Percentiles rank a stretch among this genome's conserved stretches.
Evolutionary conservation across 2,797 vertebrate species (phyloP).

Genomic region (Amblyopsis hoosieri): DNA sequence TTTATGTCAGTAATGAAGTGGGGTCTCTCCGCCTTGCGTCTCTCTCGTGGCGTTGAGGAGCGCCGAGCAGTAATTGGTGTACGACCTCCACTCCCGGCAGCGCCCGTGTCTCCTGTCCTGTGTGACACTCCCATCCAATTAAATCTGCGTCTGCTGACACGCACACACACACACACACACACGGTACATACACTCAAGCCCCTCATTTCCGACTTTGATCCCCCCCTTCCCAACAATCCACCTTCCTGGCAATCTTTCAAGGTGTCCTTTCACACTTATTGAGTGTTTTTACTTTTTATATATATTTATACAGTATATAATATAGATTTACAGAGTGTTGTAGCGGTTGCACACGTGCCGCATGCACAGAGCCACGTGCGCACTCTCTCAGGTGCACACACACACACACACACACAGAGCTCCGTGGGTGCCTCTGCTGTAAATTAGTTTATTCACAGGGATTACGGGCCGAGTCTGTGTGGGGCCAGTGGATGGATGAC

Average conservation of each 20-base stretch:
- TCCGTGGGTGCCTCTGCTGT: constrained; percentile 34
- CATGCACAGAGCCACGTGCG: constrained; percentile 6
- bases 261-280: constrained; percentile 65
- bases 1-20: constrained; percentile 71
- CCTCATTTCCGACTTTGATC: constrained; percentile 22
- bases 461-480: constrained; percentile 69
- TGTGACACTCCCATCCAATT: constrained; percentile 79
- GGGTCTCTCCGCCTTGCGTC: constrained; percentile 56
- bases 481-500: constrained; percentile 53
- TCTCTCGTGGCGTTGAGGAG: constrained; percentile 61
- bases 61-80: constrained; percentile 74
- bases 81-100: constrained; percentile 71
- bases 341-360: constrained; percentile 8
- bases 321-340: too few relatives aligned
- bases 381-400: background rate
- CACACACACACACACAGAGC: background rate
- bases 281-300: constrained; percentile 7
- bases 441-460: constrained; percentile 71
- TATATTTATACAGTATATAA: background rate
- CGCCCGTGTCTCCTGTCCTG: constrained; percentile 74
- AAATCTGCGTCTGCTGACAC: constrained; percentile 41
- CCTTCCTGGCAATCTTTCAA: constrained; percentile 59
- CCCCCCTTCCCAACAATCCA: constrained; percentile 25
- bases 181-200: constrained; percentile 17
- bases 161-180: constrained; percentile 24